Conservation (phyloP, 1,140 invertebrate species). For the Diachasma alloeum region DNA sequence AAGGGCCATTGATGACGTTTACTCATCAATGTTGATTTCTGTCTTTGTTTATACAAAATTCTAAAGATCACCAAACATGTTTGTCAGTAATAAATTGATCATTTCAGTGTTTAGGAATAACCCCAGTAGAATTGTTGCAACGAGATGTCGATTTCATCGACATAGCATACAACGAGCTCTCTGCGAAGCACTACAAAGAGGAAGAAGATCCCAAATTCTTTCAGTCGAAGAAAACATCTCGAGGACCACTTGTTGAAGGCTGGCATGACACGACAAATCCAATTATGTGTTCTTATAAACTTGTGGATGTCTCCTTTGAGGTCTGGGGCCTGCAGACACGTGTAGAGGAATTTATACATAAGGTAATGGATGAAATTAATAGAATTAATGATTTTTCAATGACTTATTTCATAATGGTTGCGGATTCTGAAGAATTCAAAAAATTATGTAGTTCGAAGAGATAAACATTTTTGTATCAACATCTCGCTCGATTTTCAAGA, state of each 20-base stretch:
- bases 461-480: too few relatives aligned
- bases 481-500: too few relatives aligned
- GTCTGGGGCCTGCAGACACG: conserved; percentile 91
- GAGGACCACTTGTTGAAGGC: conserved; percentile 82
- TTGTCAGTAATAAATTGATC: conserved; percentile 1
- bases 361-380: conserved; percentile 63
- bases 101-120: conserved; percentile 77
- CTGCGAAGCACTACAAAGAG: conserved; percentile 88
- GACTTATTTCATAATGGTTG: not conserved
- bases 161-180: conserved; percentile 88
- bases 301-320: conserved; percentile 88
- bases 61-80: too few relatives aligned
- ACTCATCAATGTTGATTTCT: too few relatives aligned
- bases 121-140: conserved; percentile 76
- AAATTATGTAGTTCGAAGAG: too few relatives aligned
- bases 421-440: too few relatives aligned
- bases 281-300: conserved; percentile 94
- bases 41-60: too few relatives aligned
- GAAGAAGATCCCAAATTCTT: conserved; percentile 86
- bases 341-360: conserved; percentile 89
- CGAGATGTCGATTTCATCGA: conserved; percentile 84
- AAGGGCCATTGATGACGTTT: too few relatives aligned
- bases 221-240: conserved; percentile 82
- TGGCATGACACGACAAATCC: conserved; percentile 80
- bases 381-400: conserved; percentile 9